phyloP scores from a whole-genome alignment of 2,797 vertebrate species.

The Neosilurus mollespiculum region DNA sequence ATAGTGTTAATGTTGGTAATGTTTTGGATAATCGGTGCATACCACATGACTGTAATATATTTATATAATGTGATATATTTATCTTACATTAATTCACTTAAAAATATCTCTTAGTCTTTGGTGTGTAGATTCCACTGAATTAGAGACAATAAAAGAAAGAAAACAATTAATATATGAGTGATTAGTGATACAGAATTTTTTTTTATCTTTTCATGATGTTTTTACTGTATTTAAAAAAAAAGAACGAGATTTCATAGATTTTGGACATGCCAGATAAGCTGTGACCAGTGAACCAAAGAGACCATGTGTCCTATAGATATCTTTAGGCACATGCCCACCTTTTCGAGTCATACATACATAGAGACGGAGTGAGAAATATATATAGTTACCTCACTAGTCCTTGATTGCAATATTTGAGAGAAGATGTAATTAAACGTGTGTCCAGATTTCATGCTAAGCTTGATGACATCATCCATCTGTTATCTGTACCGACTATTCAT shows the following conservation, averaged over 20 bases:
- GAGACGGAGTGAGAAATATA: background rate
- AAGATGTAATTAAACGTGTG: background rate
- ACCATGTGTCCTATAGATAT: no score
- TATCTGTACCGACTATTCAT: no score
- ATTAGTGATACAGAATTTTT: background rate
- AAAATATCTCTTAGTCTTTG: background rate
- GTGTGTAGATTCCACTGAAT: background rate
- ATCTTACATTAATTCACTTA: background rate
- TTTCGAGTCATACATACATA: no score
- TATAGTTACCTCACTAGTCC: background rate
- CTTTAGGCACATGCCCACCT: no score
- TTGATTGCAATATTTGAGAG: background rate
- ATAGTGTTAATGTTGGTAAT: no score
- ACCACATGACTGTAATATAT: background rate
- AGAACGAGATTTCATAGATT: no score
- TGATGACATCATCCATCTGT: background rate
- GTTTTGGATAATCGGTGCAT: background rate
- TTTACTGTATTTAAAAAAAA: no score
- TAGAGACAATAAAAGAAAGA: background rate
- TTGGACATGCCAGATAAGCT: no score
- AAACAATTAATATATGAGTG: background rate
- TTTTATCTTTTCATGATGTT: no score
- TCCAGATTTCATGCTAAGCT: background rate
- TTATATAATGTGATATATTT: background rate
- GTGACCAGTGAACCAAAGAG: no score